A percentile compares a stretch with the other conserved stretches of the same genome.
Evolutionary conservation across 1,140 invertebrate genomes (phyloP).

Genomic region (Heterodera schachtii): DNA sequence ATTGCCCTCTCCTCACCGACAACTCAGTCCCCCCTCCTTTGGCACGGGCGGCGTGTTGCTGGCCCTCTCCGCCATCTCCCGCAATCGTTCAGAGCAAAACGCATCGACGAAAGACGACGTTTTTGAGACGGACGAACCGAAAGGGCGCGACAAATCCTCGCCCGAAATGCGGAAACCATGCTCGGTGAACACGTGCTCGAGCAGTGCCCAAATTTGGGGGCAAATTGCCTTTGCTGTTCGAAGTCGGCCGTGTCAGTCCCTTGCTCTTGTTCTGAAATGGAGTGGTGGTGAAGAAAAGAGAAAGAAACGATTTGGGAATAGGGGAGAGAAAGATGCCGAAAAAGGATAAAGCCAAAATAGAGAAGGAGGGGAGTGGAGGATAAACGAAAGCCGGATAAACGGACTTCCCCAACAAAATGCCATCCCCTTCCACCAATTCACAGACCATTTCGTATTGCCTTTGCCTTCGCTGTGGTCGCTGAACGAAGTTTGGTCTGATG

Average conservation of each 20-base stretch:
- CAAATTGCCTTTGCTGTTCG: slow-evolving; percentile 50
- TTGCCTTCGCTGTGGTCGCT: not conserved
- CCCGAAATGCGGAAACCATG: slow-evolving; percentile 59
- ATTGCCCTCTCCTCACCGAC: not conserved
- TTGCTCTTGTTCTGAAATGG: slow-evolving; percentile 15
- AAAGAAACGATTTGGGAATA: too few species aligned
- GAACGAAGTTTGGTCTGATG: not conserved
- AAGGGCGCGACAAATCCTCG: slow-evolving; percentile 41
- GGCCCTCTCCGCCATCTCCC: slow-evolving; percentile 62
- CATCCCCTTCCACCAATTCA: too few species aligned
- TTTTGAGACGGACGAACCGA: slow-evolving; percentile 37
- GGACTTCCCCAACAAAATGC: too few species aligned
- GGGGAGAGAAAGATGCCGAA: too few species aligned
- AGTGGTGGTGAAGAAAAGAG: too few species aligned
- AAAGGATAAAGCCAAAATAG: too few species aligned
- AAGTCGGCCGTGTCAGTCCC: slow-evolving; percentile 25
- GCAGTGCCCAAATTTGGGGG: slow-evolving; percentile 57
- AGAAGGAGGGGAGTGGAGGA: too few species aligned
- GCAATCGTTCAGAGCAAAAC: slow-evolving; percentile 64
- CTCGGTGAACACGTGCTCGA: slow-evolving; percentile 58
- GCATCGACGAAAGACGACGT: slow-evolving; percentile 57
- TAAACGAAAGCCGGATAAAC: too few species aligned
- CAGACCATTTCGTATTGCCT: too few species aligned
- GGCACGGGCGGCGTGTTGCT: slow-evolving; percentile 30
- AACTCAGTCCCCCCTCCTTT: not conserved